Evolutionary conservation across 2,797 vertebrate genomes (phyloP), one percentile per base, ranked within the genome.

Genomic region (Enoplosus armatus): DNA sequence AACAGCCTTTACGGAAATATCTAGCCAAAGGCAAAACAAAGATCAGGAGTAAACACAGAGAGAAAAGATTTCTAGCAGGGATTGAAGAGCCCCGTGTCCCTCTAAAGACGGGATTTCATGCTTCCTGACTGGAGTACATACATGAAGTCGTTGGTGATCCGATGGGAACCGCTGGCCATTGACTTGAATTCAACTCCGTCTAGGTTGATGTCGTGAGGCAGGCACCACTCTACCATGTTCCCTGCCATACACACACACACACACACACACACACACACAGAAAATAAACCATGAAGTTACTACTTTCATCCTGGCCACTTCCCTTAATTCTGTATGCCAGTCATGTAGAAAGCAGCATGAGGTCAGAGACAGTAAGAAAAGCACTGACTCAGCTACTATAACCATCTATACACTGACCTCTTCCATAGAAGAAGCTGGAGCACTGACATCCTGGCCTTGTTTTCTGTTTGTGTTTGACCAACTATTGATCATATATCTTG

Each of bases 161-260:
- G 96, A 87, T 99, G 98, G 71, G 98, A 99, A 10, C 98, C 98
- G 0, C 98, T 99, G 90, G 98, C 98, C 97, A 99, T 99, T 0
- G 98, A 99, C 92, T 99, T 99, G 94, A 99, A 99, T 84, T 99
- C 98, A 29, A 99, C 97, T 0, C 98, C 98, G 48, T 99, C 98
- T 2, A 99, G 94, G 90, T 99, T 97, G 58, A 99, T 93, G 87
- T 99, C 98, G 65, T 99, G 97, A 84, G 98, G 98, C 84, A 98
- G 93, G 85, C 97, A 98, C 98, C 98, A 99, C 84, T 99, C 98
- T 3, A 99, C 95, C 95, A 99, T 97, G 88, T 99, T 99, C 80
- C 98, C 98, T 99, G 91, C 2, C 51, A 41, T 47, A 51, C 72
- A 82, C 39, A 75, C 39, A 79, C 27, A 82, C 59, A 73, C 54